These are phyloP conservation scores for Megalopta genalis DNA, from an alignment of 1,140 invertebrate species.

Conservation along the genomic window DNA sequence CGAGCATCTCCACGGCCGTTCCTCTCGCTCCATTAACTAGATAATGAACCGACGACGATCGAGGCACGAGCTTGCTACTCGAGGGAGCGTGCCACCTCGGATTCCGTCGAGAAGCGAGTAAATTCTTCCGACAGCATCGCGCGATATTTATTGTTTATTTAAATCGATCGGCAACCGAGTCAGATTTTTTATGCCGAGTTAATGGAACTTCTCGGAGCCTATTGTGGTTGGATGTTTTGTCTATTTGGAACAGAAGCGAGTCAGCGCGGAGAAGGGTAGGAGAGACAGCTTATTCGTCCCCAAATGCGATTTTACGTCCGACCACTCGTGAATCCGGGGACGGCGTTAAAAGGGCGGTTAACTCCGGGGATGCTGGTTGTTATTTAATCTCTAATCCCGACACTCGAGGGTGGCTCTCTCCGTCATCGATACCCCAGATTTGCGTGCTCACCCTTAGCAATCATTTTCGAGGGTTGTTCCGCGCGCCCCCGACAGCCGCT, in stretches of 20 bases:
- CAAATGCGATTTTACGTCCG: slow-evolving; percentile 9
- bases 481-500: neutral
- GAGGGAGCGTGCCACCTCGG: no score
- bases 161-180: no score
- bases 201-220: no score
- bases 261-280: neutral
- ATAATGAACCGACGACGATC: slow-evolving; percentile 60
- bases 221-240: no score
- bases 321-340: slow-evolving; percentile 41
- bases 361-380: slow-evolving; percentile 75
- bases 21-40: slow-evolving; percentile 71
- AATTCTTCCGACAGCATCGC: no score
- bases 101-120: no score
- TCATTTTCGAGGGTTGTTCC: slow-evolving; percentile 53
- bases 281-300: neutral
- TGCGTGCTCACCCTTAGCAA: slow-evolving; percentile 54
- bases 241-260: neutral
- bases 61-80: neutral
- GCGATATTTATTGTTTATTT: no score
- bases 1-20: slow-evolving; percentile 61
- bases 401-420: slow-evolving; percentile 76
- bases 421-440: slow-evolving; percentile 69
- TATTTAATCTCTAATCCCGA: slow-evolving; percentile 79
- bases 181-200: no score
- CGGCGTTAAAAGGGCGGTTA: slow-evolving; percentile 64